Evolutionary conservation across 92 coral and sea anemone genomes (phyloP), one percentile per base, ranked within the genome.

Genomic region (Zoanthus solanderi): DNA sequence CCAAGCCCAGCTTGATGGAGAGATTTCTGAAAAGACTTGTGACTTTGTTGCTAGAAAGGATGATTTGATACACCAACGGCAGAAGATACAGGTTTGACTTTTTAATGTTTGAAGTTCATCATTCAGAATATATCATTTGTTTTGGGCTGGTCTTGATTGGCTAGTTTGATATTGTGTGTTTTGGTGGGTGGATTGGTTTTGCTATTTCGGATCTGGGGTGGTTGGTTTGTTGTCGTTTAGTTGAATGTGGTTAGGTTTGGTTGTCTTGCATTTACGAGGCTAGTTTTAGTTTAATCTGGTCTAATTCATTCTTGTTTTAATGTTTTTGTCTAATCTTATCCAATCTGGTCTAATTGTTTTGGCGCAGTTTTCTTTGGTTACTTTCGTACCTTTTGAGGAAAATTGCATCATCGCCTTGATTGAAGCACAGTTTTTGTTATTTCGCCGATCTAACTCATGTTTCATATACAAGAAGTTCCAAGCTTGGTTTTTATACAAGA

Each of bases 21-120:
- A 93, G 75, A 93, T 96, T 71, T 16, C 83, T 3, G 75, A 83
- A 18, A 93, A 94, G 90, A 95, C 94, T 37, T 86, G 88, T 78
- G 90, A 85, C 52, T 92, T 92, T 78, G 89, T 83, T 68, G 30
- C 65, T 15, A 91, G 81, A 86, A 93, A 90, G 72, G 87, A 90
- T n/a, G 90, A 90, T 56, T 88, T 96, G 18, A 15, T 79, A 10
- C 85, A 86, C 57, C 81, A 95, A 85, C 87, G 90, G 65, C 92
- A 87, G 52, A 65, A 58, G 10, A 46, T 93, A 32, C 93, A 85
- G 96, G 98, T 94, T 29, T 47, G 85, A 7, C 9, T 50, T 50
- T 50, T 50, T 50, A 11, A 3, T 50, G 56, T 7, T 50, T 50
- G 7, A 50, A 1, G 56, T 37, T 37, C 42, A 37, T 37, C 42